Base-by-base conservation (phyloP, 2,888 invertebrate species). In the Habrosyne pyritoides region DNA sequence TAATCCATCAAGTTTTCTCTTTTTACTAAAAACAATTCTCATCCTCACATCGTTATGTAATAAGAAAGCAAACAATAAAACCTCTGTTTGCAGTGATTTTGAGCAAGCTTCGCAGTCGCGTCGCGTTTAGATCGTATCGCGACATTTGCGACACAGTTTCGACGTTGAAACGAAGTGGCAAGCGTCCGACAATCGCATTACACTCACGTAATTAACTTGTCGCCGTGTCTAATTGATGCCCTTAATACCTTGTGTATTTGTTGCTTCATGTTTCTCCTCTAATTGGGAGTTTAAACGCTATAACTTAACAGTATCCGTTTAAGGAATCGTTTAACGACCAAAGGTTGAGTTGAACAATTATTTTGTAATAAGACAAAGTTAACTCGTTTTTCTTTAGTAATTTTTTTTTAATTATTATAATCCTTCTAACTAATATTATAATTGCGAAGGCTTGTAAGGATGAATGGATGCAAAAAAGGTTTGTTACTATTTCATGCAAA, bases 151-250 rank as follows among this genome's bases (percentile, higher is more conserved):
- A 49, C 49, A 49, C 10, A 8, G 28, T 66, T 66, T 63, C 63
- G 53, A 64, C 64, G 66, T 56, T 53, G 55, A 65, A 67, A 64
- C 61, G 62, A 60, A 65, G 58, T 61, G 52, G 50, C 49, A 33
- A 49, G 26, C 52, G 50, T 55, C 54, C 53, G 52, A 53, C 61
- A 58, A 64, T 60, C 66, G 14, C 42, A 26, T 46, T 10, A 42
- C 22, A 46, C 42, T 59, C 67, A 57, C 63, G 67, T 71, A 77
- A 75, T 74, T 72, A 64, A 67, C 65, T 71, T 70, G 70, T 67
- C 64, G 64, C 56, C 66, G 60, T 59, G 53, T 69, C 65, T 75
- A 70, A 71, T 69, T 71, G 66, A 60, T 62, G 66, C 55, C 58
- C 60, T 62, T 63, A 69, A 64, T 64, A 7, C 10, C 18, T 18